A percentile compares a stretch with the other conserved stretches of the same genome.
These are phyloP conservation scores for Pseudoatta argentina DNA, from an alignment of 1,140 invertebrate genomes.

Conservation along the genomic window DNA sequence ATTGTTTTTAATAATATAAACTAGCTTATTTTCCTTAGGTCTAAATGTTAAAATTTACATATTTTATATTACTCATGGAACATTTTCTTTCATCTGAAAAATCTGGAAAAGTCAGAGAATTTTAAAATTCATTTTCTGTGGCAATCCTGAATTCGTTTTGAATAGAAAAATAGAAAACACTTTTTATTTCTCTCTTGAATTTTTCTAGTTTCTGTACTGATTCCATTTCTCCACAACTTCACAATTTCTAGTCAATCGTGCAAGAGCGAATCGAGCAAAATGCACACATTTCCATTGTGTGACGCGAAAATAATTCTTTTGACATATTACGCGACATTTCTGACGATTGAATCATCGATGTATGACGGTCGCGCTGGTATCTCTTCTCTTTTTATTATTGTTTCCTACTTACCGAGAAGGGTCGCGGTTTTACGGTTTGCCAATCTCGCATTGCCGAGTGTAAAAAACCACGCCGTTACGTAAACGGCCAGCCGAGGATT, in stretches of 20 bases:
- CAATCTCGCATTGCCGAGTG: constrained; percentile 23
- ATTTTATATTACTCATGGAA: too few relatives aligned
- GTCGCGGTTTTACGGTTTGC: constrained; percentile 56
- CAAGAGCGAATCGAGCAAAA: constrained; percentile 8
- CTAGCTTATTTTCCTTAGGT: too few relatives aligned
- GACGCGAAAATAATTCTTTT: constrained; percentile 29
- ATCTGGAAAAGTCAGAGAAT: too few relatives aligned
- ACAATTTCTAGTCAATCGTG: not conserved
- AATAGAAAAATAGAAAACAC: not conserved
- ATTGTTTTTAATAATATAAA: too few relatives aligned
- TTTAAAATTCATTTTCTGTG: too few relatives aligned
- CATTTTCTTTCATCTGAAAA: too few relatives aligned
- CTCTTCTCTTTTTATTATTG: constrained; percentile 3
- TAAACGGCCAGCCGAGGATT: constrained; percentile 44
- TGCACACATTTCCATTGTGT: not conserved
- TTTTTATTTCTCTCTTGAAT: not conserved
- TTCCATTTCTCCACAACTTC: not conserved
- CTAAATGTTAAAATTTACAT: too few relatives aligned
- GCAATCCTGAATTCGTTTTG: not conserved
- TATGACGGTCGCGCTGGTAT: not conserved
- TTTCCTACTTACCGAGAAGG: not conserved
- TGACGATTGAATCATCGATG: constrained; percentile 33
- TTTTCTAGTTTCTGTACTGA: not conserved
- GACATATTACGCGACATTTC: constrained; percentile 20
- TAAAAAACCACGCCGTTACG: constrained; percentile 42